These are phyloP conservation scores for Sanderia malayensis DNA, from an alignment of 30 jellyfish, hydroid and myxozoan genomes.

Conservation along the genomic window DNA sequence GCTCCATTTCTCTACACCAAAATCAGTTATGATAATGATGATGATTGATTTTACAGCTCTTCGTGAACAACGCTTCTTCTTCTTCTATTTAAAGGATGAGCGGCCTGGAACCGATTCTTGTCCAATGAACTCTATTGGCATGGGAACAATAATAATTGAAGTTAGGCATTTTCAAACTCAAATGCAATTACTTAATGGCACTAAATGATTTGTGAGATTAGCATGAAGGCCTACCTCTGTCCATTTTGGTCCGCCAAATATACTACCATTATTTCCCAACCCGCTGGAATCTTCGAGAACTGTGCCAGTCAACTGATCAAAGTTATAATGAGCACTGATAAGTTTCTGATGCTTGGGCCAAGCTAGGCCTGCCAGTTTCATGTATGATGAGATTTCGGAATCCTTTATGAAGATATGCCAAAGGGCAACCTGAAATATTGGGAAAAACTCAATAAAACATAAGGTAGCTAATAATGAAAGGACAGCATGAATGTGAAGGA, in stretches of 20 bases:
- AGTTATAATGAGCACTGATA: constrained; percentile 73
- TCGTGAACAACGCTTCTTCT: constrained; percentile 25
- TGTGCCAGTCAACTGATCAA: constrained; percentile 75
- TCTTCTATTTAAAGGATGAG: constrained; percentile 62
- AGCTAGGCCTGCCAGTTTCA: constrained; percentile 77
- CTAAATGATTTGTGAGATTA: too few species aligned
- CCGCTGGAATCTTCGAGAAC: constrained; percentile 71
- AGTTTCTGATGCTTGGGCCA: constrained; percentile 91
- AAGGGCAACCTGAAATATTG: constrained; percentile 45
- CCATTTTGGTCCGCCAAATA: constrained; percentile 68
- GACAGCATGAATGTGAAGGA: too few species aligned
- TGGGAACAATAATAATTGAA: too few species aligned
- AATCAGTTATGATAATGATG: too few species aligned
- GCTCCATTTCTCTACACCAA: too few species aligned
- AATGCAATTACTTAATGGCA: too few species aligned
- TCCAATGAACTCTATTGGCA: constrained; percentile 76
- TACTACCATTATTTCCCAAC: constrained; percentile 52
- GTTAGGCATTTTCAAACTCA: too few species aligned
- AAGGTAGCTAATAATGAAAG: neutral
- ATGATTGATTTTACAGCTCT: neutral
- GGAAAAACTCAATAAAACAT: neutral
- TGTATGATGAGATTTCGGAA: constrained; percentile 57
- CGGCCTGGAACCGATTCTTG: constrained; percentile 71
- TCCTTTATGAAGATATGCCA: constrained; percentile 72
- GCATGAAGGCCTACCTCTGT: too few species aligned